Evolutionary conservation across 2,888 invertebrate species (phyloP).

Genomic region (Chorisops tibialis): DNA sequence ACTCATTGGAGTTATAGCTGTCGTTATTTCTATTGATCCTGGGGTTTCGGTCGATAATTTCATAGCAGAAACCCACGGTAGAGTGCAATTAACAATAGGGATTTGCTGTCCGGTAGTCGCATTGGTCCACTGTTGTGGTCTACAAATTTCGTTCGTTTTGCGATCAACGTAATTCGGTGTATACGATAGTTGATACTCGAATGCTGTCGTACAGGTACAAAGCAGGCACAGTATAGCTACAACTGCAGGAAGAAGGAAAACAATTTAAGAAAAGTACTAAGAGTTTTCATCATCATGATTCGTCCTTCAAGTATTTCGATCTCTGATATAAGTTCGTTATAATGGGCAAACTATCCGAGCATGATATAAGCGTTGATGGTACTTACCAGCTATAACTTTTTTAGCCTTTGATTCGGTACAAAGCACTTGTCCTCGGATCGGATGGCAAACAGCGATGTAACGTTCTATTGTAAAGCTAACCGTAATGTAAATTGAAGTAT

Average conservation of each 20-base stretch:
- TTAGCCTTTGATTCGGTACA: constrained; percentile 70
- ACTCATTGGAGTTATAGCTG: no score
- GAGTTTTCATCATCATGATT: neutral
- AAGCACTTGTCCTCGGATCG: constrained; percentile 65
- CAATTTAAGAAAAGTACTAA: neutral
- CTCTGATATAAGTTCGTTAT: no score
- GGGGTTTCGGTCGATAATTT: neutral
- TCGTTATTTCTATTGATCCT: no score
- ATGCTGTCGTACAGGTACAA: constrained; percentile 62
- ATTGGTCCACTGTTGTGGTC: neutral
- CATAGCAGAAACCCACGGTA: constrained; percentile 6
- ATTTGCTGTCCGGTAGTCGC: constrained; percentile 3
- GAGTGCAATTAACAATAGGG: constrained; percentile 7
- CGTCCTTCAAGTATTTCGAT: neutral
- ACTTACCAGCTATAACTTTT: constrained; percentile 57
- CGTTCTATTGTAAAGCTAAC: constrained; percentile 74
- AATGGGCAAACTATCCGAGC: neutral
- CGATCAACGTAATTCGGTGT: constrained; percentile 23
- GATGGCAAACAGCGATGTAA: constrained; percentile 72
- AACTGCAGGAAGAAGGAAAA: constrained; percentile 36
- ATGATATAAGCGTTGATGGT: neutral
- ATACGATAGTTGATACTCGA: constrained; percentile 58
- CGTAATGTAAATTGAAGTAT: constrained; percentile 71
- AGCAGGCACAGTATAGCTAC: constrained; percentile 60
- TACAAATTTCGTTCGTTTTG: constrained; percentile 17